Conservation (phyloP, 2,888 invertebrate genomes). For the Tipula vernalis region DNA sequence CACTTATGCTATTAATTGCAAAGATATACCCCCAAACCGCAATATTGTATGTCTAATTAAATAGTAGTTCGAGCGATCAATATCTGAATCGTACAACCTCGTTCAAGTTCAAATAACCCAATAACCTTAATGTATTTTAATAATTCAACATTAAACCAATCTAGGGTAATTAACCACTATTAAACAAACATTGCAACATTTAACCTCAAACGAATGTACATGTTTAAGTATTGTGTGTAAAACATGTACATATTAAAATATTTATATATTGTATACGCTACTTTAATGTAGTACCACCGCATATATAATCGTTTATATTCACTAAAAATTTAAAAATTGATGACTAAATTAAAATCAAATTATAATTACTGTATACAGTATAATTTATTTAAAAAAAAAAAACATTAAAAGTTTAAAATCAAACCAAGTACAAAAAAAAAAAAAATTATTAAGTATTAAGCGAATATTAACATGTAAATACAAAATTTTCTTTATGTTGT, state of each 20-base stretch:
- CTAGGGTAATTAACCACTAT: not conserved
- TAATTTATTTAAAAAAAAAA: not conserved
- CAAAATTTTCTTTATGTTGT: not conserved
- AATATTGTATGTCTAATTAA: too few relatives aligned
- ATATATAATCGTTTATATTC: not conserved
- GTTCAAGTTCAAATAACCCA: too few relatives aligned
- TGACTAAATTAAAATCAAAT: conserved; percentile 4
- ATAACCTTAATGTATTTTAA: too few relatives aligned
- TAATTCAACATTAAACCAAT: not conserved
- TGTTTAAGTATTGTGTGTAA: too few relatives aligned
- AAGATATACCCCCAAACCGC: too few relatives aligned
- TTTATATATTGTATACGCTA: not conserved
- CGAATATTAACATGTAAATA: not conserved
- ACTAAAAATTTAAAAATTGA: not conserved
- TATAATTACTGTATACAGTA: not conserved
- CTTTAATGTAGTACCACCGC: not conserved
- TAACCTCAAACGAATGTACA: not conserved
- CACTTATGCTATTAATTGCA: too few relatives aligned
- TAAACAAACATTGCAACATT: not conserved
- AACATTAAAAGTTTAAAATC: not conserved
- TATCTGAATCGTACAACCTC: too few relatives aligned
- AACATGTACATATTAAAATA: not conserved
- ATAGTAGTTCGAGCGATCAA: too few relatives aligned
- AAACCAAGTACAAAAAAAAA: not conserved
- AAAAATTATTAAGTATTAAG: not conserved